Conservation (phyloP, 2,888 invertebrate genomes). For the Alloplasta piceator region DNA sequence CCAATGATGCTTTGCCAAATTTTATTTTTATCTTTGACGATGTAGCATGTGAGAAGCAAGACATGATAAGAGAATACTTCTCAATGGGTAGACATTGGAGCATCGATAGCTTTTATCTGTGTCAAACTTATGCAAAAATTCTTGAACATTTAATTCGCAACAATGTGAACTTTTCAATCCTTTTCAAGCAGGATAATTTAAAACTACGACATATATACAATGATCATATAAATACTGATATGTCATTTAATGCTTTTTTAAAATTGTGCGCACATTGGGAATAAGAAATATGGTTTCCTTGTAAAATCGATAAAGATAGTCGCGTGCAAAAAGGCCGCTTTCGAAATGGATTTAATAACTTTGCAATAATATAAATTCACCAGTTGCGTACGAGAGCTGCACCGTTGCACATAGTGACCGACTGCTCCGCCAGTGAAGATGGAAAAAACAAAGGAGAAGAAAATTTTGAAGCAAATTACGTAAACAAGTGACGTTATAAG, state of each 20-base stretch:
- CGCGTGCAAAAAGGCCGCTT: conserved; percentile 73
- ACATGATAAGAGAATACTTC: conserved; percentile 22
- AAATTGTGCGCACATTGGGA: conserved; percentile 76
- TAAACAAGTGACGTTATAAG: background rate
- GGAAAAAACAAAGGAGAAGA: background rate
- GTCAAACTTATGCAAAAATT: background rate
- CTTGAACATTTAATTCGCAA: conserved; percentile 26
- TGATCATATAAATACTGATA: conserved; percentile 67
- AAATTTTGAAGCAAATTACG: background rate
- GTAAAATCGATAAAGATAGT: conserved; percentile 76
- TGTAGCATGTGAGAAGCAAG: conserved; percentile 63
- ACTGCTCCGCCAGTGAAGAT: background rate
- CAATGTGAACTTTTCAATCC: conserved; percentile 71
- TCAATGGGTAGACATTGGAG: conserved; percentile 13
- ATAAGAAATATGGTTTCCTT: conserved; percentile 71
- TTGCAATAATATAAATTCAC: conserved; percentile 29
- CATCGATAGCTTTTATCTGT: conserved; percentile 13
- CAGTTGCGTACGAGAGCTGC: background rate
- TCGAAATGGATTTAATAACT: conserved; percentile 73
- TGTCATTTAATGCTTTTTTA: conserved; percentile 69
- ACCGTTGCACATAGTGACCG: background rate
- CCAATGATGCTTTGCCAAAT: conserved; percentile 70
- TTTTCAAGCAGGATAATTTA: conserved; percentile 78
- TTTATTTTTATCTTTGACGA: conserved; percentile 78
- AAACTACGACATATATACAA: conserved; percentile 74